These are phyloP conservation scores for Clostera curtula DNA, from an alignment of 2,888 invertebrate genomes.

Conservation along the genomic window DNA sequence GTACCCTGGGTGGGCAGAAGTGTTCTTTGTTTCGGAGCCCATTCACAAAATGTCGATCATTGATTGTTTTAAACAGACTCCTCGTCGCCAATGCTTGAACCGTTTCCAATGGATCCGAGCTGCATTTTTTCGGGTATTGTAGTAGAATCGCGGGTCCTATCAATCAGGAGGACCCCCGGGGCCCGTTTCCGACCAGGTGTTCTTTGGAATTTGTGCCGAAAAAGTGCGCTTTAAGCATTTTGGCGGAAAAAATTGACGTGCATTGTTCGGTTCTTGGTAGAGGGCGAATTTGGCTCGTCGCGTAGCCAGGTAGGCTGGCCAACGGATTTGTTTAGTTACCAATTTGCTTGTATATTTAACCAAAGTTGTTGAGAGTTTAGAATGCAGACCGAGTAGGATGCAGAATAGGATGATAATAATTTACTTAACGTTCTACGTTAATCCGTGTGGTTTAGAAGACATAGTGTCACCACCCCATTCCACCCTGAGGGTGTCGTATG, in stretches of 20 bases:
- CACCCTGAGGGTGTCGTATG: too few relatives aligned
- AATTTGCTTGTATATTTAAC: constrained; percentile 25
- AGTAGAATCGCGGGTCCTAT: constrained; percentile 57
- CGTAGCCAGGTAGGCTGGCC: constrained; percentile 50
- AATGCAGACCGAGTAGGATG: too few relatives aligned
- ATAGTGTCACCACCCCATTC: too few relatives aligned
- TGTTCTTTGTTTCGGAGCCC: constrained; percentile 60
- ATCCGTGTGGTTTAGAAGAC: too few relatives aligned
- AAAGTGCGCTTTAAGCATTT: constrained; percentile 61
- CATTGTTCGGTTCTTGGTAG: constrained; percentile 68
- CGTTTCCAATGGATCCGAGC: constrained; percentile 40
- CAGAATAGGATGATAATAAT: too few relatives aligned
- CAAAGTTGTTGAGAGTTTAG: too few relatives aligned
- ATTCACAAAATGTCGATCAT: constrained; percentile 67
- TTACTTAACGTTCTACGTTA: too few relatives aligned
- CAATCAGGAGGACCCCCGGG: constrained; percentile 70
- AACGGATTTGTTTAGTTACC: constrained; percentile 25
- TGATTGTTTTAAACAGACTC: constrained; percentile 73
- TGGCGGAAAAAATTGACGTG: constrained; percentile 50
- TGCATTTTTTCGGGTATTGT: constrained; percentile 48
- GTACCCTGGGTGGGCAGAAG: constrained; percentile 33
- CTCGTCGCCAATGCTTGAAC: constrained; percentile 51
- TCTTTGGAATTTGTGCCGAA: constrained; percentile 69
- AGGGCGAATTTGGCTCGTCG: constrained; percentile 31
- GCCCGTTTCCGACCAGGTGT: constrained; percentile 73